Evolutionary conservation across 2,113 vertebrate genomes (phyloP).

Genomic region (Microtus ochrogaster): DNA sequence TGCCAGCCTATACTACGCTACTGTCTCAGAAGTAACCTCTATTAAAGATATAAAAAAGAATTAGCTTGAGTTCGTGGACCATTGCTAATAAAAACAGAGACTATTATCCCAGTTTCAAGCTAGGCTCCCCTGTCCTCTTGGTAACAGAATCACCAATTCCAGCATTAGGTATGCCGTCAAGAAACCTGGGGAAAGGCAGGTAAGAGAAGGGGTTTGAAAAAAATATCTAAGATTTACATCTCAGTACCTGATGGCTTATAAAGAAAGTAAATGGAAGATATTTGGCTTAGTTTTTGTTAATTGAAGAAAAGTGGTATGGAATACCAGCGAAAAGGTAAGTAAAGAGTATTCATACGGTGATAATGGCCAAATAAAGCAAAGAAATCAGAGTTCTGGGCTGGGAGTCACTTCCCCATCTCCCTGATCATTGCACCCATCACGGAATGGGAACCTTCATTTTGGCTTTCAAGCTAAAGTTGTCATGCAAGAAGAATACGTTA

Average conservation of each 20-base stretch:
- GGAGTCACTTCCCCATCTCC: not conserved
- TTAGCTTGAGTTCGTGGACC: not conserved
- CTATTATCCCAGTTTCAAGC: not conserved
- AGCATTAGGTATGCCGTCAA: not conserved
- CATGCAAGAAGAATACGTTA: constrained; percentile 16
- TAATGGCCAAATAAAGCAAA: not conserved
- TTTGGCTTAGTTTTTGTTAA: constrained; percentile 16
- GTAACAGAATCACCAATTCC: not conserved
- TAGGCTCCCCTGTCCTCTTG: not conserved
- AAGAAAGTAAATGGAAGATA: not conserved
- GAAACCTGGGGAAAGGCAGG: not conserved
- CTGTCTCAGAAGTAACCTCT: not conserved
- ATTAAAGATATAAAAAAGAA: not conserved
- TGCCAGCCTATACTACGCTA: not conserved
- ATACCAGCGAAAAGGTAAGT: not conserved
- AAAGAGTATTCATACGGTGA: not conserved
- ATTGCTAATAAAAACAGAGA: not conserved
- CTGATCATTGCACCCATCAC: not conserved
- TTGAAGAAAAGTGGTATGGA: not conserved
- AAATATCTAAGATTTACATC: not conserved
- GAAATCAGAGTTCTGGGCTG: not conserved
- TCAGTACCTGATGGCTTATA: not conserved
- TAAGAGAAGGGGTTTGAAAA: not conserved
- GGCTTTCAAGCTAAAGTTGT: constrained; percentile 49
- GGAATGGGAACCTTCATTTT: not conserved